These are phyloP conservation scores for Oreochromis tanganicae DNA, from an alignment of 2,113 vertebrate species.

Conservation along the genomic window DNA sequence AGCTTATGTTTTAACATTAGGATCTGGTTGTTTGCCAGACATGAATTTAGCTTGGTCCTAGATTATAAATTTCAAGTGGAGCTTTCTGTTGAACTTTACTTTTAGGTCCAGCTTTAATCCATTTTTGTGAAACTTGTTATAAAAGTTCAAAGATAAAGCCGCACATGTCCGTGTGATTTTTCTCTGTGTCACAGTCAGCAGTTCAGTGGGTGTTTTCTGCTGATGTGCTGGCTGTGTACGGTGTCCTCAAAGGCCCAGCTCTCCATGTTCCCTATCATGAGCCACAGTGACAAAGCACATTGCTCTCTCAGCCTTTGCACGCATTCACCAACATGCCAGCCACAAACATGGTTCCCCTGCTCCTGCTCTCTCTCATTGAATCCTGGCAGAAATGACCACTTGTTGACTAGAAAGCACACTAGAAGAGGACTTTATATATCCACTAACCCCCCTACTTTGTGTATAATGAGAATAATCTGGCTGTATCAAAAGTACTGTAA, in stretches of 20 bases:
- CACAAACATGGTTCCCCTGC: neutral
- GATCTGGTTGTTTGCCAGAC: neutral
- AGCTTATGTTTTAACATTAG: neutral
- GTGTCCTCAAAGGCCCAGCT: neutral
- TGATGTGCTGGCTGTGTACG: neutral
- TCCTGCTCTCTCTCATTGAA: neutral
- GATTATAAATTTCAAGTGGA: neutral
- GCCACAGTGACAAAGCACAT: neutral
- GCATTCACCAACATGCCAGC: neutral
- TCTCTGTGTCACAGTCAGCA: neutral
- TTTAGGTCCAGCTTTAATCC: neutral
- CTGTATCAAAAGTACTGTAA: neutral
- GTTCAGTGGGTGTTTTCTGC: neutral
- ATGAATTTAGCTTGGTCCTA: neutral
- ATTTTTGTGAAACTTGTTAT: neutral
- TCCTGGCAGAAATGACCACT: neutral
- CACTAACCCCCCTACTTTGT: neutral
- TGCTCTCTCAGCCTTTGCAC: neutral
- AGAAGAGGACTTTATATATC: neutral
- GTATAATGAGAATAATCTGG: neutral
- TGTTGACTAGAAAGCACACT: neutral
- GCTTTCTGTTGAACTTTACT: neutral
- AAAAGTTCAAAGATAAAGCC: neutral
- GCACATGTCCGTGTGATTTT: neutral
- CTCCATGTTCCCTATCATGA: neutral